These are phyloP conservation scores for Herpetotheres cachinnans DNA, from an alignment of 2,113 vertebrate genomes.

Conservation along the genomic window DNA sequence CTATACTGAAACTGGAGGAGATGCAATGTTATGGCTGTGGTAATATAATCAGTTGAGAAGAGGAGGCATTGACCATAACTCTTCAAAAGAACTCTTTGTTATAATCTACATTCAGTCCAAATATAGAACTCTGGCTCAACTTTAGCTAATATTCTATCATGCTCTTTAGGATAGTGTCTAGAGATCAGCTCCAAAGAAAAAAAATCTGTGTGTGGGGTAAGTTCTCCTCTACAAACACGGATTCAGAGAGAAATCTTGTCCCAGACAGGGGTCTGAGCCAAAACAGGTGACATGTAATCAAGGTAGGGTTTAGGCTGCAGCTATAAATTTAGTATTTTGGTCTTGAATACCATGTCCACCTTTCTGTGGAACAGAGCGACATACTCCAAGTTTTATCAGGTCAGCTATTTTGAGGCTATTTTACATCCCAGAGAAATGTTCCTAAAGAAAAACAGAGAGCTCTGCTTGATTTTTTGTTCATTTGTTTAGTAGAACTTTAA, in stretches of 20 bases:
- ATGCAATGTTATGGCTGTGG: neutral
- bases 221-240: neutral
- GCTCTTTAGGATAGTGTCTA: neutral
- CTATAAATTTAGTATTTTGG: neutral
- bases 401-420: neutral
- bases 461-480: neutral
- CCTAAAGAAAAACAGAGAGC: neutral
- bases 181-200: neutral
- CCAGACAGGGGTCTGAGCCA: neutral
- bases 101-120: neutral
- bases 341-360: neutral
- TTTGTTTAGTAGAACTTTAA: neutral
- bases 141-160: neutral
- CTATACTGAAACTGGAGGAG: neutral
- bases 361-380: neutral
- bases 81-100: constrained; percentile 47
- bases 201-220: neutral
- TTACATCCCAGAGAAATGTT: neutral
- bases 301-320: neutral
- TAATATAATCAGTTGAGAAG: neutral
- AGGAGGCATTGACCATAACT: neutral
- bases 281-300: neutral
- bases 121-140: constrained; percentile 8
- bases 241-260: neutral
- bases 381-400: neutral